These are phyloP conservation scores for Leptopilina myrica DNA, from an alignment of 2,888 invertebrate species.

Conservation along the genomic window DNA sequence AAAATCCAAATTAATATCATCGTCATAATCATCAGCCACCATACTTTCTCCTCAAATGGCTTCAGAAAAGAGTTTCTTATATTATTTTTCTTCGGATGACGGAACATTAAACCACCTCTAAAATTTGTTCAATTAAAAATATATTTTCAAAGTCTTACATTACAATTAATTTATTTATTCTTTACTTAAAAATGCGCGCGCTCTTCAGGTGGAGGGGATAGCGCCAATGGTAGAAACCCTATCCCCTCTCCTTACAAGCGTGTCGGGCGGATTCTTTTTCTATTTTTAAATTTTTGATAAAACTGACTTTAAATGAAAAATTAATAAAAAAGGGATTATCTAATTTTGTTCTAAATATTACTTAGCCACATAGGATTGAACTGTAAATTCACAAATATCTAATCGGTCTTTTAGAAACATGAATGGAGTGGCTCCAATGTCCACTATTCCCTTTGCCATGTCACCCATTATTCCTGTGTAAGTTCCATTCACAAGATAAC, in stretches of 20 bases:
- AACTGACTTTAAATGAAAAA: too few relatives aligned
- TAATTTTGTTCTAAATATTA: slow-evolving; percentile 62
- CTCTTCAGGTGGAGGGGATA: too few relatives aligned
- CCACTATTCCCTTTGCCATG: slow-evolving; percentile 75
- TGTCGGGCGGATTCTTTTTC: too few relatives aligned
- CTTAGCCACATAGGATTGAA: slow-evolving; percentile 82
- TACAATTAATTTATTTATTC: too few relatives aligned
- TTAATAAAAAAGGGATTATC: too few relatives aligned
- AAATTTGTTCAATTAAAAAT: background rate
- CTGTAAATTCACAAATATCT: slow-evolving; percentile 79
- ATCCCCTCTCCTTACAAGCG: too few relatives aligned
- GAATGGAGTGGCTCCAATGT: slow-evolving; percentile 83
- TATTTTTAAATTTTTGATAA: too few relatives aligned
- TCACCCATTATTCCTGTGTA: slow-evolving; percentile 68
- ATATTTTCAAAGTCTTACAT: too few relatives aligned
- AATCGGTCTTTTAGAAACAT: slow-evolving; percentile 82
- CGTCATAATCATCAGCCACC: slow-evolving; percentile 77
- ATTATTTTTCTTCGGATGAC: slow-evolving; percentile 82
- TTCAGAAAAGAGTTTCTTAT: slow-evolving; percentile 82
- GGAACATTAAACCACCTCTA: slow-evolving; percentile 83
- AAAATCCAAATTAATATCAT: slow-evolving; percentile 60
- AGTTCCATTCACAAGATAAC: slow-evolving; percentile 66
- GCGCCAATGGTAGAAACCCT: too few relatives aligned
- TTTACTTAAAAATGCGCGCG: too few relatives aligned
- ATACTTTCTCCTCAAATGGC: slow-evolving; percentile 80